Base-by-base conservation (phyloP, 2,113 vertebrate species). In the Odocoileus virginianus region DNA sequence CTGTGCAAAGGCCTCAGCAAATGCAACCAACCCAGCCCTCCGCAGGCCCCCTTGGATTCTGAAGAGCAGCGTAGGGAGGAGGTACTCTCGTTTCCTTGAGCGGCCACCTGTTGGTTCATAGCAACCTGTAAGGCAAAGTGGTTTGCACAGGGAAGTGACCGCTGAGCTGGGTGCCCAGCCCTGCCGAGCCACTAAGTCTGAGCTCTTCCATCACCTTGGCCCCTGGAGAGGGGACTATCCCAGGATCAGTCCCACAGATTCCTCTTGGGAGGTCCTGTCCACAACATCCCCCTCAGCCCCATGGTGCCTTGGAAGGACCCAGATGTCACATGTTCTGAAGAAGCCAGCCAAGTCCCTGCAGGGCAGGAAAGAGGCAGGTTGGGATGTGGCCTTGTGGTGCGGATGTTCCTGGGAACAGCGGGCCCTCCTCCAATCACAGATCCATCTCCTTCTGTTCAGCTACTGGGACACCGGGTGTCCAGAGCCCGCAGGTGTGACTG, bases 31-130 rank as follows among this genome's bases (percentile, higher is more conserved):
- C 1, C 45, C 27, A 1, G 55, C 47, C 57, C 47, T 15, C 0
- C 16, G 0, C 21, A 47, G 4, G 15, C 7, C 17, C 27, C 19
- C 11, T 30, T 10, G 57, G 12, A 13, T 4, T 16, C 28, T 0
- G 4, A 14, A 23, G 36, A 33, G 36, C 28, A 82, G 50, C 15
- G 67, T 40, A 9, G 19, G 67, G 67, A 71, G 55, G 92, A 40
- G 52, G 43, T 14, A 2, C 64, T 33, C 3, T 12, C 2, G 28
- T 54, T 30, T 79, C 45, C 25, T 33, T 0, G 11, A 40, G 13
- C 0, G 0, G 30, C 21, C 47, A 43, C 54, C 9, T 9, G 3
- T 86, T 55, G 47, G 71, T 58, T 50, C 47, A 81, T 14, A 33
- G 82, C 30, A 40, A 43, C n/a, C 14, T 9, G n/a, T 30, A n/a